These are phyloP conservation scores for Sinocyclocheilus anshuiensis DNA, from an alignment of 2,113 vertebrate species.

Conservation along the genomic window DNA sequence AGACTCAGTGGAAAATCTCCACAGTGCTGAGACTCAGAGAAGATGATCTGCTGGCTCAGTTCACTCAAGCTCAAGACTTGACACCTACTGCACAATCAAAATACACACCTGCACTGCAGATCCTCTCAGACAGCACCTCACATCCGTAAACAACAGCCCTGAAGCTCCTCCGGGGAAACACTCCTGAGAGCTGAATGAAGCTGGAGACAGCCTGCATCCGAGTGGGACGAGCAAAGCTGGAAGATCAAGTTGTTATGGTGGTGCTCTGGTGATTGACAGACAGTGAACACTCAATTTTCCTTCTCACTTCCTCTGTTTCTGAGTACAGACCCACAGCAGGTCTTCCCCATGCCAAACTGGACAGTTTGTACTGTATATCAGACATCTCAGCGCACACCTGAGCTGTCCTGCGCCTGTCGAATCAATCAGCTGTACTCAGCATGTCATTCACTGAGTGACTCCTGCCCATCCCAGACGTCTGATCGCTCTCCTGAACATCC, in stretches of 20 bases:
- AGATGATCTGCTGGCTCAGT: background rate
- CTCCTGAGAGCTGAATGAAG: background rate
- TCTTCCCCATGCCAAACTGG: background rate
- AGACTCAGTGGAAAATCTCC: too few relatives aligned
- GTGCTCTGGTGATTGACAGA: conserved; percentile 5
- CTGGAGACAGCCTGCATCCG: background rate
- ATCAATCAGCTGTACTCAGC: background rate
- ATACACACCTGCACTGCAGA: background rate
- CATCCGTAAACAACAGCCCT: conserved; percentile 5
- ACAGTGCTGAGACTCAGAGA: too few relatives aligned
- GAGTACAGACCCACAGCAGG: background rate
- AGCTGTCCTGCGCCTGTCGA: background rate
- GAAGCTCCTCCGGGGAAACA: background rate
- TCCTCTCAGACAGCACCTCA: background rate
- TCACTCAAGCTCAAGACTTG: background rate
- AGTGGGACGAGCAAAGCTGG: background rate
- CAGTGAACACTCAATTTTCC: background rate
- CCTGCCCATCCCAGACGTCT: background rate
- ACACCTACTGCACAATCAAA: background rate
- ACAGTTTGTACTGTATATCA: background rate
- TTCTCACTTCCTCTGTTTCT: background rate
- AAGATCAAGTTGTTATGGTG: background rate
- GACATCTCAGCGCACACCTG: background rate
- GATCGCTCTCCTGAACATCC: background rate
- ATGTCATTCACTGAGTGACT: background rate